phyloP scores from a whole-genome alignment of 1,140 invertebrate genomes.

The Drosophila gunungcola region DNA sequence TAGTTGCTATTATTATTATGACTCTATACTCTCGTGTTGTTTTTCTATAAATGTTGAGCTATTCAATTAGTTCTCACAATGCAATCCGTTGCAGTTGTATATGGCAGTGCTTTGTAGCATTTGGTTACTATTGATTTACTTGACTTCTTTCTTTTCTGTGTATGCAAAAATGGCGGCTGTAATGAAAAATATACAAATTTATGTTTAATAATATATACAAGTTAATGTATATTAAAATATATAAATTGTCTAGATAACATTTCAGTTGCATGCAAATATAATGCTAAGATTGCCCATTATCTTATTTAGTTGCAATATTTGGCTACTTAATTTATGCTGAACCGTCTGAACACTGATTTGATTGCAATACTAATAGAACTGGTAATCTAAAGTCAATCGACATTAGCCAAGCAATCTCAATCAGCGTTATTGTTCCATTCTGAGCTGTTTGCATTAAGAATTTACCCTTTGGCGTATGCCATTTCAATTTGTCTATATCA shows the following conservation, averaged over 20 bases:
- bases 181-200: background rate
- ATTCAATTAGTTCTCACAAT: slow-evolving; percentile 41
- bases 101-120: slow-evolving; percentile 74
- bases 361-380: background rate
- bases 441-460: slow-evolving; percentile 11
- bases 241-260: background rate
- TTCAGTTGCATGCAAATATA: background rate
- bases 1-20: slow-evolving; percentile 14
- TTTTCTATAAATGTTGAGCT: slow-evolving; percentile 50
- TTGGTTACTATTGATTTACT: slow-evolving; percentile 63
- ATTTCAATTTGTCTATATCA: slow-evolving; percentile 30
- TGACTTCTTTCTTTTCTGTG: slow-evolving; percentile 10
- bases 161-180: slow-evolving; percentile 46
- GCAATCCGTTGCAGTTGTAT: slow-evolving; percentile 54
- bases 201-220: background rate
- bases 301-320: no score
- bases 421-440: slow-evolving; percentile 7
- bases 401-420: slow-evolving; percentile 1
- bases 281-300: no score
- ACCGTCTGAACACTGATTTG: no score
- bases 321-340: no score
- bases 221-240: background rate
- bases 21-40: slow-evolving; percentile 34
- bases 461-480: slow-evolving; percentile 14
- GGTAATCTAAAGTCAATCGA: background rate